Base-by-base conservation (phyloP, 2,113 vertebrate species). In the Poecile atricapillus region DNA sequence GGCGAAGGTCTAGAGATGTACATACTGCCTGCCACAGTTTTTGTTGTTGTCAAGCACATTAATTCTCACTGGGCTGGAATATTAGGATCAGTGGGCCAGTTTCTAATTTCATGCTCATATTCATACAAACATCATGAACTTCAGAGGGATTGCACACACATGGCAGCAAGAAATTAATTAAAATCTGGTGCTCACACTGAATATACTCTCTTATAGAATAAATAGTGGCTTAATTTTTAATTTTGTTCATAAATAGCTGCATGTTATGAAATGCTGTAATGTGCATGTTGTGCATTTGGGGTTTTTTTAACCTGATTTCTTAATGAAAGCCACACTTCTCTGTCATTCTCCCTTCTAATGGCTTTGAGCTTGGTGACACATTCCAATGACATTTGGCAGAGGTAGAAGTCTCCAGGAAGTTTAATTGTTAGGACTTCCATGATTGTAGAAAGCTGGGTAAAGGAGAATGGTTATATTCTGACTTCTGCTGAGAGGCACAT, bases 201-300 rank as follows among this genome's bases (percentile, higher is more conserved):
- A 83, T 92, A 37, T 74, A 12, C 31, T 82, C 18, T 35, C 30
- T 55, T 53, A 16, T 0, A 44, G 50, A 67, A 44, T 56, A 52
- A 93, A 75, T 89, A 89, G 25, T 84, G 64, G 56, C 56, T 93
- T 90, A 20, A n/a, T 70, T 93, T 90, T 76, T 80, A 58, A 82
- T 86, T 88, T 63, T 44, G 68, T 59, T 92, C 43, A 47, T 77
- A 67, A 77, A 70, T 76, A 58, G 44, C 39, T 24, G 9, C 0
- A 1, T 83, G 73, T 86, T 15, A 31, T 39, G 11, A 59, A 86
- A 47, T 47, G 33, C 79, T 67, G 49, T 65, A 33, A 63, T 8
- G 7, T 83, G 44, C 47, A 55, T 1, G 0, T 75, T 49, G 25
- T 81, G 35, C 43, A 35, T 46, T 21, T 60, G 37, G 11, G 10